Evolutionary conservation across 2,888 invertebrate genomes (phyloP).

Genomic region (Drosophila sordidula): DNA sequence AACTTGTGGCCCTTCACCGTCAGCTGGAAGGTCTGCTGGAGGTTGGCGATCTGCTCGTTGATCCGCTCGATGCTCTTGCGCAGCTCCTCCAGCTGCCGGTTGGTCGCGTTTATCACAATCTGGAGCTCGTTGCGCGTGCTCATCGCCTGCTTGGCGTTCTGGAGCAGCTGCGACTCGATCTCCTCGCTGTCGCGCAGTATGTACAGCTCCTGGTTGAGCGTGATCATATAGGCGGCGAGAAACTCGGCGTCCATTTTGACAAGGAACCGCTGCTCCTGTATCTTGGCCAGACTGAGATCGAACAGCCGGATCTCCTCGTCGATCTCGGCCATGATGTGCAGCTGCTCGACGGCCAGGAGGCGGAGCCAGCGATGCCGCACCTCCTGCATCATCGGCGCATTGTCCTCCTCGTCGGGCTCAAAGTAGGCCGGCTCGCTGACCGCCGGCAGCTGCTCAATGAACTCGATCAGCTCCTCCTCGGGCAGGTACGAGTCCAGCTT

Average conservation of each 20-base stretch:
- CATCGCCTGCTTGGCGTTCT: constrained; percentile 87
- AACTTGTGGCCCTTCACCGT: constrained; percentile 90
- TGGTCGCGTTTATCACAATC: constrained; percentile 70
- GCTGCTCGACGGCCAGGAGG: constrained; percentile 88
- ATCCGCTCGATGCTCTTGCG: constrained; percentile 78
- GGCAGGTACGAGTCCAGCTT: constrained; percentile 48
- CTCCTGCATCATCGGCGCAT: constrained; percentile 66
- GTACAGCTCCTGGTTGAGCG: constrained; percentile 90
- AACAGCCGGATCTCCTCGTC: constrained; percentile 87
- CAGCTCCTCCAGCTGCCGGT: constrained; percentile 76
- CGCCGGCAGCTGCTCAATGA: constrained; percentile 53
- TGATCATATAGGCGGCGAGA: constrained; percentile 88
- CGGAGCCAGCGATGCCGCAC: constrained; percentile 69
- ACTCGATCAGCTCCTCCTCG: constrained; percentile 29
- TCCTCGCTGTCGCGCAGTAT: constrained; percentile 91
- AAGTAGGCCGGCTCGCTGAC: constrained; percentile 60
- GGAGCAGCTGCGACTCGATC: constrained; percentile 88
- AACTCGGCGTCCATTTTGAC: constrained; percentile 87
- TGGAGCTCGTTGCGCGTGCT: constrained; percentile 86
- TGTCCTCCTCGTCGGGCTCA: constrained; percentile 40
- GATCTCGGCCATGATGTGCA: constrained; percentile 87
- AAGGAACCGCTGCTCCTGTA: constrained; percentile 87
- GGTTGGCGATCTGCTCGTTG: constrained; percentile 85
- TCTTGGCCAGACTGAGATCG: constrained; percentile 87
- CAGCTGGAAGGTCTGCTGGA: constrained; percentile 87